These are phyloP conservation scores for Neopipo cinnamomea DNA, from an alignment of 2,113 vertebrate genomes.

Conservation along the genomic window DNA sequence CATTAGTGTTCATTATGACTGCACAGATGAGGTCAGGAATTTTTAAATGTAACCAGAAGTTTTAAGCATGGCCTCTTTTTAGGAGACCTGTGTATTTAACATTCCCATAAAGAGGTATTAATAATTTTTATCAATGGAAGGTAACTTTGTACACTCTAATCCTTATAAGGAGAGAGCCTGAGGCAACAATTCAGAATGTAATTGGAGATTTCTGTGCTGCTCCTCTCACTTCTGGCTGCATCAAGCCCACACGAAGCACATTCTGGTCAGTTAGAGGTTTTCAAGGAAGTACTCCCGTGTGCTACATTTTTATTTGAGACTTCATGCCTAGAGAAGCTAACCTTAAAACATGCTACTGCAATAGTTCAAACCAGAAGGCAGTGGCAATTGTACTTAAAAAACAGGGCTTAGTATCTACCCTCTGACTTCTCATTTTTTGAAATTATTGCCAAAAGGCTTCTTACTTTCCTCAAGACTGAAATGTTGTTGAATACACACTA, in stretches of 20 bases:
- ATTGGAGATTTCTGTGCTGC: rapidly evolving
- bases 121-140: not conserved
- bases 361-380: not conserved
- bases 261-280: not conserved
- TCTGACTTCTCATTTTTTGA: not conserved
- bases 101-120: not conserved
- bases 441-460: not conserved
- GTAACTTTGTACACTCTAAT: not conserved
- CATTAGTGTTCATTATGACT: not conserved
- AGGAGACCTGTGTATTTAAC: not conserved
- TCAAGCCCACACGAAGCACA: not conserved
- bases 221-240: not conserved
- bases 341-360: not conserved
- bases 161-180: not conserved
- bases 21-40: not conserved
- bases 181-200: not conserved
- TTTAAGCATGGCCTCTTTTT: not conserved
- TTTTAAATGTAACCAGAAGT: not conserved
- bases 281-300: not conserved
- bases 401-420: not conserved
- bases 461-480: not conserved
- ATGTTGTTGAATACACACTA: not conserved
- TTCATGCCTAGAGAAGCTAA: not conserved
- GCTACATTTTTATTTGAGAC: not conserved
- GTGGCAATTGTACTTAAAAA: not conserved